Base-by-base conservation (phyloP, 2,797 vertebrate species). In the Neostethus bicornis region DNA sequence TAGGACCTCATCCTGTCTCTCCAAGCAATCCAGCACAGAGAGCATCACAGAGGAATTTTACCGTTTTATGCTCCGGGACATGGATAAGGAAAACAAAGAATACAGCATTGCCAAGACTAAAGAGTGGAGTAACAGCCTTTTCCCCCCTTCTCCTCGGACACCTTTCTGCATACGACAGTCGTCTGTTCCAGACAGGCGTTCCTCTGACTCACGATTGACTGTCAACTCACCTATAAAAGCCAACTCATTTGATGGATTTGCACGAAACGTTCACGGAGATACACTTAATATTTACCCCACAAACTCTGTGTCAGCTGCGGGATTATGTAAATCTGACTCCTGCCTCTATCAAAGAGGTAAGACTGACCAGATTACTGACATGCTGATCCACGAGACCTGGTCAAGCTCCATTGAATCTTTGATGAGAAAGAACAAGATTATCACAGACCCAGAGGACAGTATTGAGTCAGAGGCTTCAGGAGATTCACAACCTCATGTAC, bases 21-120 rank as follows among this genome's bases (percentile, higher is more conserved):
- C 97, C 0, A 99, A 98, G 76, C 97, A 99, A 77, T 98, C 96
- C 5, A 99, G 97, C 84, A 99, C 96, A 0, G 97, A 99, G 77
- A 99, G 97, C 73, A 99, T 99, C 75, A 96, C 96, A 0, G 97
- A 98, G 72, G 96, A 98, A 76, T 99, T 98, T 87, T 99, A 98
- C 51, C 92, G 93, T 68, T 98, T 96, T 50, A 98, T 99, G 96
- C 89, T 99, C 24, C 90, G 82, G 62, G 96, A 98, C 85, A 91
- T 95, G 12, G 97, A 98, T 55, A 95, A 94, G 50, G 97, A 97
- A 54, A 92, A 91, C 74, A 94, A 83, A 83, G 96, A 96, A 4
- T 87, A 83, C 1, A 89, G 89, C 32, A 80, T 92, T 28, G 73
- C 67, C 37, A 93, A 92, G 75, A 94, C 94, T 46, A 96, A 91